Evolutionary conservation across 2,888 invertebrate genomes (phyloP), one percentile per base, ranked within the genome.

Genomic region (Sesia bembeciformis): DNA sequence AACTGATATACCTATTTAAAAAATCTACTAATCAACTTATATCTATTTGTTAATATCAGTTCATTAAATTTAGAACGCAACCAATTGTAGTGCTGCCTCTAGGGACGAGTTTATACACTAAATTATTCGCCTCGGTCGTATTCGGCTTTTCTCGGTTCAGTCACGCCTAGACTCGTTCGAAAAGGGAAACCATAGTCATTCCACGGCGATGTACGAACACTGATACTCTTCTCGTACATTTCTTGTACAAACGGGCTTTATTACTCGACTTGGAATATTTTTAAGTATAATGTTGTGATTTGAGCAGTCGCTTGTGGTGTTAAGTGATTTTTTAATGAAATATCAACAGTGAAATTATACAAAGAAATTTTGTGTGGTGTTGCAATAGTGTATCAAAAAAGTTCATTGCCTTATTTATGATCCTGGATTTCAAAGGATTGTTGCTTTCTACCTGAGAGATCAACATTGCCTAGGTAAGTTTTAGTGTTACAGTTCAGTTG

Each of bases 141-240:
- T 69, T 89, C 88, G 88, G 85, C 61, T 74, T 66, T 72, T 65
- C 66, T 87, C 88, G 87, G 78, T 63, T 69, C 80, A 87, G 88
- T 88, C 88, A 88, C 88, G 88, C 88, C 88, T 88, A 87, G 85
- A 87, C 86, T 85, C 84, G 88, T 86, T 86, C 85, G 80, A 81
- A 84, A 87, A 87, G 83, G 84, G 87, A 87, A 88, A 84, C 82
- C 72, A 72, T 78, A 78, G 69, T 87, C 88, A 87, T 87, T 89
- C 84, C 85, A 84, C 82, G 84, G 84, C 86, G 82, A 87, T 84
- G 84, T 81, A 78, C 81, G 79, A 81, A 84, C 83, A 85, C 84
- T 88, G 88, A 88, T 82, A 82, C 87, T 84, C 86, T 83, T 84
- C 82, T 85, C 86, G 85, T 83, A 82, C 74, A 81, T 74, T 78